These are phyloP conservation scores for Anoplius nigerrimus DNA, from an alignment of 2,888 invertebrate genomes.

Conservation along the genomic window DNA sequence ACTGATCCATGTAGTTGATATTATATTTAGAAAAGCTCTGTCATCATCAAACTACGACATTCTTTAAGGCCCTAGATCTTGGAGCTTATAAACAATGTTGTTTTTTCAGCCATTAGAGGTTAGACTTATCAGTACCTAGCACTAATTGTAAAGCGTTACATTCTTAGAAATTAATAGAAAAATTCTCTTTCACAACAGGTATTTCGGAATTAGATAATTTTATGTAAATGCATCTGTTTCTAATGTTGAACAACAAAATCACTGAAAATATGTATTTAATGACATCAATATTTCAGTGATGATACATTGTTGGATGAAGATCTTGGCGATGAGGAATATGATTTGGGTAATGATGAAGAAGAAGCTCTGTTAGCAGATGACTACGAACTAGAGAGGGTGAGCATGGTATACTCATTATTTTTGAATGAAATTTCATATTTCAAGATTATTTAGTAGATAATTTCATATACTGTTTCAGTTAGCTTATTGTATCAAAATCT, in stretches of 20 bases:
- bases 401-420: constrained; percentile 57
- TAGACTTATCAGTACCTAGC: constrained; percentile 51
- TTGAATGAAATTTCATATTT: neutral
- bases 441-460: neutral
- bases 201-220: neutral
- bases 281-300: constrained; percentile 65
- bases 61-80: no score
- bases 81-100: neutral
- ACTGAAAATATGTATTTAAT: neutral
- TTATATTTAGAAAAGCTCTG: neutral
- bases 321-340: constrained; percentile 74
- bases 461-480: no score
- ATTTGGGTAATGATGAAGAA: constrained; percentile 75
- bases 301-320: constrained; percentile 74
- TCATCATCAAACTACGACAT: no score
- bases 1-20: neutral
- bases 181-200: no score
- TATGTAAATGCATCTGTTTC: neutral
- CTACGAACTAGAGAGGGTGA: constrained; percentile 73
- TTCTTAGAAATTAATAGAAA: no score
- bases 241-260: no score
- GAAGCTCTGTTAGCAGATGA: constrained; percentile 75
- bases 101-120: constrained; percentile 46
- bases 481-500: no score
- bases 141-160: neutral